Percentiles rank a stretch among this genome's conserved stretches.
Conservation (phyloP, 2,888 invertebrate genomes). For the Psylliodes chrysocephalus region DNA sequence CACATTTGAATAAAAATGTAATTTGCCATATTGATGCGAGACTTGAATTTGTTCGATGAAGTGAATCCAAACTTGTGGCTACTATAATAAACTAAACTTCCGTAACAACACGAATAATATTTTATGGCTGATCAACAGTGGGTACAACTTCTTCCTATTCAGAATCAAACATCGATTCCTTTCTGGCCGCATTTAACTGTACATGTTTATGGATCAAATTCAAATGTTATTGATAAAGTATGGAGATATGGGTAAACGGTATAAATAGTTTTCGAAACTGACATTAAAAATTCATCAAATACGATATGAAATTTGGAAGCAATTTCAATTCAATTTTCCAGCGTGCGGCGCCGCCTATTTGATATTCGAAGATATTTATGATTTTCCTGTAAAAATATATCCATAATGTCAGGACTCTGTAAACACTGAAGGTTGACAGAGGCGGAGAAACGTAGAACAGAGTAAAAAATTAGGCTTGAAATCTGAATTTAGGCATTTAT, state of each 20-base stretch:
- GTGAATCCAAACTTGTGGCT: no score
- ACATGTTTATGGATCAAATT: slow-evolving; percentile 45
- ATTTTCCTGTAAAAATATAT: slow-evolving; percentile 52
- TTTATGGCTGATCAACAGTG: slow-evolving; percentile 6
- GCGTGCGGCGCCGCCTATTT: slow-evolving; percentile 54
- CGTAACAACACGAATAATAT: not conserved
- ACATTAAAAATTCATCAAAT: slow-evolving; percentile 51
- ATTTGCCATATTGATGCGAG: no score
- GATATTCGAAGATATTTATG: slow-evolving; percentile 62
- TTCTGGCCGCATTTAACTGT: slow-evolving; percentile 29
- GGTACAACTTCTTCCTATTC: slow-evolving; percentile 7
- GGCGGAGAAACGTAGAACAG: slow-evolving; percentile 5
- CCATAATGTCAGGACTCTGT: slow-evolving; percentile 33
- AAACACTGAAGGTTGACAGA: not conserved
- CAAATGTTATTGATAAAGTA: slow-evolving; percentile 43
- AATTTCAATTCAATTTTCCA: slow-evolving; percentile 53
- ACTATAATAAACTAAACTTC: not conserved
- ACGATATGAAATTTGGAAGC: slow-evolving; percentile 51
- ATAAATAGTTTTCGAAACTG: slow-evolving; percentile 42
- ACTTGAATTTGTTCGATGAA: no score
- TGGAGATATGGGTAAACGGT: slow-evolving; percentile 43
- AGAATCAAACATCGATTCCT: slow-evolving; percentile 15
- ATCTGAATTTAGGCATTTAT: no score
- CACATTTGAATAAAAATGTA: no score
- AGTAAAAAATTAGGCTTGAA: no score